Base-by-base conservation (phyloP, 2,888 invertebrate genomes). In the Tricholauxania praeusta region DNA sequence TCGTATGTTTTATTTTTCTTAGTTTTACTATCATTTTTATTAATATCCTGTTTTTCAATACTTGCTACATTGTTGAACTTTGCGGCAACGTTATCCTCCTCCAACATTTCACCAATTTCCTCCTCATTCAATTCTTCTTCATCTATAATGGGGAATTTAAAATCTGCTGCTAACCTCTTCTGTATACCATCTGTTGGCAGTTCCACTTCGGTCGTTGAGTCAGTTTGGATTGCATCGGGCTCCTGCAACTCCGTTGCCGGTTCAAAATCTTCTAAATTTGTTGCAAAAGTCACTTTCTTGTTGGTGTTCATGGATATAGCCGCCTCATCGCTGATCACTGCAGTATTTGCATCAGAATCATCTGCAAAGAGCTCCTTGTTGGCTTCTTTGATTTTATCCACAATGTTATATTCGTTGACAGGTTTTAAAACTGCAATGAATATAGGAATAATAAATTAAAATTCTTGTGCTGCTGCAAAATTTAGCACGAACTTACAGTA, bases 341-440 rank as follows among this genome's bases (percentile, higher is more conserved):
- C 73, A 3, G 76, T 66, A 12, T 72, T 74, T 39, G 65, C 71
- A 19, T 76, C 77, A 3, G 75, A 72, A 14, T 77, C 78, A 48
- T 79, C 78, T 5, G 85, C 86, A 76, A 89, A 89, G 15, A 90
- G 81, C 79, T 87, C 88, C 74, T 88, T 85, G 80, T 90, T 90
- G 55, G 90, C 90, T 79, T 88, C 87, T 80, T 88, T 88, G 17
- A 90, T 87, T 84, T 89, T 90, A 79, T 89, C 89, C 74, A 87
- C 85, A 73, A 90, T 89, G 79, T 90, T 89, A 81, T 90, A 90
- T 63, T 89, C 89, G 74, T 89, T 89, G 49, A 89, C 88, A 12
- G 86, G 86, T 74, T 85, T 86, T 59, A 86, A 80, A 79, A 86
- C 86, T 86, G 77, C 10, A 75, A 69, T 52, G 64, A 64, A 64